Conservation (phyloP, 2,113 vertebrate genomes). For the Otolemur garnettii region DNA sequence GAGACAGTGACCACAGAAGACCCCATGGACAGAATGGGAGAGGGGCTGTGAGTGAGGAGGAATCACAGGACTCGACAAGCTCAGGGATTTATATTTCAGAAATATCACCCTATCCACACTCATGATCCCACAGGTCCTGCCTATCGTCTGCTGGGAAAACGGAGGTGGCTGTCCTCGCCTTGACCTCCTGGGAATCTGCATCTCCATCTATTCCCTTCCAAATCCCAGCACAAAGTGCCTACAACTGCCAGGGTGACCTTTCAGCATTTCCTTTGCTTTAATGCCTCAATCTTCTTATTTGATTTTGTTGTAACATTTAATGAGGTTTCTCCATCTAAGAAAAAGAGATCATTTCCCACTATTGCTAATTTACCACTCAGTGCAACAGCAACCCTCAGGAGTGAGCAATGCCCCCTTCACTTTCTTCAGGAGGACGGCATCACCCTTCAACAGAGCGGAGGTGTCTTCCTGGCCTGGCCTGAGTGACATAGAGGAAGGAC, state of each 20-base stretch:
- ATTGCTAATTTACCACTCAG: neutral
- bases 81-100: neutral
- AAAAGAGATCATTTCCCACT: neutral
- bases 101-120: rapidly evolving
- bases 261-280: neutral
- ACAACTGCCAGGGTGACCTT: neutral
- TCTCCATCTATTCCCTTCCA: neutral
- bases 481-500: neutral
- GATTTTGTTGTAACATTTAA: neutral
- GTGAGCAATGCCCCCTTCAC: rapidly evolving
- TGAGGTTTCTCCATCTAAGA: neutral
- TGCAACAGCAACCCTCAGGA: rapidly evolving
- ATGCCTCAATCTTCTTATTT: neutral
- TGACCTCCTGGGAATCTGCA: neutral
- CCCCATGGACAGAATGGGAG: neutral
- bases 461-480: neutral
- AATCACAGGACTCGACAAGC: neutral
- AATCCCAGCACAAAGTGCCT: neutral
- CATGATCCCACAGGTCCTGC: neutral
- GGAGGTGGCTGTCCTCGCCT: rapidly evolving
- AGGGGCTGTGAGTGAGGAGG: neutral
- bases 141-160: neutral
- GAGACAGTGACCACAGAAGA: neutral
- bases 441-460: rapidly evolving
- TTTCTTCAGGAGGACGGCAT: rapidly evolving